Evolutionary conservation across 1,140 invertebrate species (phyloP), one percentile per base, ranked within the genome.

Genomic region (Helicoverpa armigera): DNA sequence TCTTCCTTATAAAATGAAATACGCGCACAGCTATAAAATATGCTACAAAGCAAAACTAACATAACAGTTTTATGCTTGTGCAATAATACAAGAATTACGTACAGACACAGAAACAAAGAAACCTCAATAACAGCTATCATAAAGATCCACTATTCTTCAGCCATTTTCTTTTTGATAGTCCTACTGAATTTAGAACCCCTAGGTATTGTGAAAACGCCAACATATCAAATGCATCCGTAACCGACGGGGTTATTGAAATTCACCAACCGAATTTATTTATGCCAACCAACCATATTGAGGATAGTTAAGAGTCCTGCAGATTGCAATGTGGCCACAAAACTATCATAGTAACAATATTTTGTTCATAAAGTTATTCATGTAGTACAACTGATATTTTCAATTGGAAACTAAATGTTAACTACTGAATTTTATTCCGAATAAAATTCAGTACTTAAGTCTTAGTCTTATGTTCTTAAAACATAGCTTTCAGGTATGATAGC

Each of bases 161-260:
- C n/a, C 48, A 69, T 35, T 48, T 50, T 50, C 51, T 76, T 13
- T 72, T 13, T 12, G 60, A 14, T 63, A 51, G 50, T 18, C 48
- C 58, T 43, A 74, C 54, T 43, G 35, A 76, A 51, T 63, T 5
- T 63, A 53, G 13, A 14, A 63, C 4, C n/a, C 58, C 43, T 76
- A 60, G 73, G 50, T 23, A 51, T 16, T 63, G 54, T 61, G 18
- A 50, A 50, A 35, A n/a, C 35, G 31, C 54, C 53, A 53, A 61
- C 80, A 81, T 76, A 76, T 81, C 63, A 70, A 35, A 50, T 31
- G 73, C 78, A 81, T 60, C 51, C 63, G 53, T 63, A 23, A 50
- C 63, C 76, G 73, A 43, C 72, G 53, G 63, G n/a, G 63, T 81
- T 81, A 81, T 81, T 81, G 80, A 81, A 81, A 81, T 76, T 51